A percentile compares a stretch with the other conserved stretches of the same genome.
phyloP scores from a whole-genome alignment of 92 coral and sea anemone genomes.

The Isaurus tuberculatus region DNA sequence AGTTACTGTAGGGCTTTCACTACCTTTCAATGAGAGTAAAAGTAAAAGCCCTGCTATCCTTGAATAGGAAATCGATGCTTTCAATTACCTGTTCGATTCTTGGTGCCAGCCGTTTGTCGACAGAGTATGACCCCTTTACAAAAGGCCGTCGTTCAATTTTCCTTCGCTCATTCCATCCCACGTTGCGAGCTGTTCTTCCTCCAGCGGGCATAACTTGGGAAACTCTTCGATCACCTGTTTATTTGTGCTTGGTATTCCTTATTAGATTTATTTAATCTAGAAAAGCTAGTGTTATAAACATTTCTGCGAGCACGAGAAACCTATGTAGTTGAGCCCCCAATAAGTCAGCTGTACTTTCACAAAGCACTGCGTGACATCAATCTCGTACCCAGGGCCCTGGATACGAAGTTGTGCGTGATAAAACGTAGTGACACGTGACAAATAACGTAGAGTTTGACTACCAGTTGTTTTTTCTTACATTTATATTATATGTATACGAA shows the following conservation, averaged over 20 bases:
- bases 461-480: too few species aligned
- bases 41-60: not conserved
- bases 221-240: not conserved
- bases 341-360: slow-evolving; percentile 3
- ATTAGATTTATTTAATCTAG: not conserved
- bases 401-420: too few species aligned
- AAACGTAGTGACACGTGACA: too few species aligned
- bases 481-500: too few species aligned
- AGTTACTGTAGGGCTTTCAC: not conserved
- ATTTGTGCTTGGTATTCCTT: not conserved
- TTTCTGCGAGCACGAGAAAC: too few species aligned
- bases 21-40: not conserved
- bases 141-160: slow-evolving; percentile 1
- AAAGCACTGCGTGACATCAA: not conserved
- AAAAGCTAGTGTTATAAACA: not conserved
- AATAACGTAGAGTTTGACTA: too few species aligned
- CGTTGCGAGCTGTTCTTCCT: slow-evolving; percentile 15
- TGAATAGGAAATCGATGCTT: not conserved
- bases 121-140: not conserved
- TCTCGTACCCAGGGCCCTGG: not conserved
- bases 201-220: slow-evolving; percentile 4
- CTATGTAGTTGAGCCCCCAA: not conserved
- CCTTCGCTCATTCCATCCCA: slow-evolving; percentile 30
- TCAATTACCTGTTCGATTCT: slow-evolving; percentile 35
- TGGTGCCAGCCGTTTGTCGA: slow-evolving; percentile 39